Percentiles rank a stretch among this genome's conserved stretches.
Conservation (phyloP, 2,113 vertebrate species). For the Suncus etruscus region DNA sequence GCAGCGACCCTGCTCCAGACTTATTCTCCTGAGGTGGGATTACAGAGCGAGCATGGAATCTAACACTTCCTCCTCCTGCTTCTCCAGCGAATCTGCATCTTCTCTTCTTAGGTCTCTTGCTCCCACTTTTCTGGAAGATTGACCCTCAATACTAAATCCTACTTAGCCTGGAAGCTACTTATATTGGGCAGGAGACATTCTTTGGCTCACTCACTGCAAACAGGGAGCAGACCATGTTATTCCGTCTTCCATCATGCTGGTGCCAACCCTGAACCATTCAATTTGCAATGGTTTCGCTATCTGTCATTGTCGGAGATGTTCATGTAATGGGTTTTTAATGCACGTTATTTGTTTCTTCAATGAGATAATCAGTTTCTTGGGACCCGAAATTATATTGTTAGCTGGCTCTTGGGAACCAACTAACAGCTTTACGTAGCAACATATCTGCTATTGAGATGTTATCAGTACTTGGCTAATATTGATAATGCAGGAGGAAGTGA, state of each 20-base stretch:
- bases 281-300: background rate
- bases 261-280: background rate
- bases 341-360: slow-evolving; percentile 36
- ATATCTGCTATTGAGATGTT: background rate
- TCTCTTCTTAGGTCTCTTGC: background rate
- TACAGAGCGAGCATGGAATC: too few relatives aligned
- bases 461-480: slow-evolving; percentile 15
- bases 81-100: background rate
- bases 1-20: too few relatives aligned
- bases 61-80: too few relatives aligned
- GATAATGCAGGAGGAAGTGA: background rate
- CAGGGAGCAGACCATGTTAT: background rate
- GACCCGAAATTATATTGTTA: background rate
- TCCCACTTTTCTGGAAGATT: background rate
- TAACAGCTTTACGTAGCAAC: slow-evolving; percentile 23
- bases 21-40: too few relatives aligned
- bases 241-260: background rate
- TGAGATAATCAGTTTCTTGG: slow-evolving; percentile 39
- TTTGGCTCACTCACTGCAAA: background rate
- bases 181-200: background rate
- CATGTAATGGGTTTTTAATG: slow-evolving; percentile 49
- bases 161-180: background rate
- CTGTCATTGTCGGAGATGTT: slow-evolving; percentile 8
- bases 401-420: slow-evolving; percentile 23
- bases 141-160: background rate